phyloP scores from a whole-genome alignment of 2,888 invertebrate species.

The Dolichomitus sp. region DNA sequence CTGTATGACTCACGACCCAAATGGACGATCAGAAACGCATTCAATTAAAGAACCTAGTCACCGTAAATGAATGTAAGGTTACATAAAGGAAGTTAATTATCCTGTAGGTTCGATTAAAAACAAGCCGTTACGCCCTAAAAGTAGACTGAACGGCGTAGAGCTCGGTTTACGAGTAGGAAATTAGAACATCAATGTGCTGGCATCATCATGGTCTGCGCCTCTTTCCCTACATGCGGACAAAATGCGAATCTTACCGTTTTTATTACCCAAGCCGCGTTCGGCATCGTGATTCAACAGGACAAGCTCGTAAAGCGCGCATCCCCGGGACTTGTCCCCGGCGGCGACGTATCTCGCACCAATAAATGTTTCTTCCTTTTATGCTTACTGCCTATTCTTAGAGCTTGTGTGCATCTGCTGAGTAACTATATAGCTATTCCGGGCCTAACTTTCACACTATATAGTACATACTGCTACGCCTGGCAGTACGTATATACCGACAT shows the following conservation, averaged over 20 bases:
- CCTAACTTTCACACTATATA: slow-evolving; percentile 8
- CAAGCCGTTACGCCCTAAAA: slow-evolving; percentile 4
- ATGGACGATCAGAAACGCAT: not conserved
- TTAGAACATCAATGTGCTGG: slow-evolving; percentile 11
- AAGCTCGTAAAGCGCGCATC: slow-evolving; percentile 53
- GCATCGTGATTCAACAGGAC: slow-evolving; percentile 35
- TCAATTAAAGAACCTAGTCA: not conserved
- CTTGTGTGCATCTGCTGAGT: slow-evolving; percentile 27
- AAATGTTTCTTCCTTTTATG: slow-evolving; percentile 49
- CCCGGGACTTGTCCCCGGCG: slow-evolving; percentile 25
- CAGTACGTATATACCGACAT: slow-evolving; percentile 15
- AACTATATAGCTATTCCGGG: not conserved
- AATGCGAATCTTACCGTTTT: slow-evolving; percentile 30
- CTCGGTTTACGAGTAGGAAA: slow-evolving; percentile 28
- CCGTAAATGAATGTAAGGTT: not conserved
- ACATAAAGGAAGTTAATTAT: not conserved
- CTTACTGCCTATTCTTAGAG: slow-evolving; percentile 44
- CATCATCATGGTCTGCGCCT: not conserved
- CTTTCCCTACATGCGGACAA: slow-evolving; percentile 2
- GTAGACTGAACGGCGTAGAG: slow-evolving; percentile 10
- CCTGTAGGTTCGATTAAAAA: slow-evolving; percentile 1
- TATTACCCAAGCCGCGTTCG: slow-evolving; percentile 24
- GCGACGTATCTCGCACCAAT: slow-evolving; percentile 38
- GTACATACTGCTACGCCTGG: slow-evolving; percentile 13
- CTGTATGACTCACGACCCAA: no score